A percentile compares a stretch with the other conserved stretches of the same genome.
phyloP scores from a whole-genome alignment of 2,888 invertebrate species.

The Drosophila putrida region DNA sequence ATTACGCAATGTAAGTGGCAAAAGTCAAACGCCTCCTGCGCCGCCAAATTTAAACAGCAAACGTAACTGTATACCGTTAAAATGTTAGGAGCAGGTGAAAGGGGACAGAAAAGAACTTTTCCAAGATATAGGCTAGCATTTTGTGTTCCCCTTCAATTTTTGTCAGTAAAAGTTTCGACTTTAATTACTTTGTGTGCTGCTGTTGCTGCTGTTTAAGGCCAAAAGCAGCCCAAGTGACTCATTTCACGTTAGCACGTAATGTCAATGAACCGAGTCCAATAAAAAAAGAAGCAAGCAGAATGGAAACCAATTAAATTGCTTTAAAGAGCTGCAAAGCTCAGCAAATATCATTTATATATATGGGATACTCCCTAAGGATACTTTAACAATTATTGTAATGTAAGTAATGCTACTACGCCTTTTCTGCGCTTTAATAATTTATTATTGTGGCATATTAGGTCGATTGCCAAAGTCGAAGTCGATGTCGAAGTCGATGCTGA shows the following conservation, averaged over 20 bases:
- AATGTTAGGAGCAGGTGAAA: not conserved
- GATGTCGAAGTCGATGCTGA: constrained; percentile 8
- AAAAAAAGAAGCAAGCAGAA: constrained; percentile 37
- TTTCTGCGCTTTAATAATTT: constrained; percentile 50
- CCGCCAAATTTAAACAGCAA: constrained; percentile 34
- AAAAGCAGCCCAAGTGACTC: constrained; percentile 34
- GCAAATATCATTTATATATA: constrained; percentile 10
- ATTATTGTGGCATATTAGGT: constrained; percentile 35
- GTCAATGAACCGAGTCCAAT: constrained; percentile 52
- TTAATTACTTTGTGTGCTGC: constrained; percentile 20
- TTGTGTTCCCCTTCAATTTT: not conserved
- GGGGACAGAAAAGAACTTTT: not conserved
- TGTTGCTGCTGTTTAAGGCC: constrained; percentile 1
- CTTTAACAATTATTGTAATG: constrained; percentile 50
- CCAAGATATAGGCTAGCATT: constrained; percentile 9
- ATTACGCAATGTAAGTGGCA: constrained; percentile 59
- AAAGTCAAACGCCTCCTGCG: constrained; percentile 34
- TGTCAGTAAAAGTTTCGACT: constrained; percentile 9
- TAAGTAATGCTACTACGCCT: constrained; percentile 25
- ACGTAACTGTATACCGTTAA: constrained; percentile 1
- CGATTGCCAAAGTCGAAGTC: constrained; percentile 7
- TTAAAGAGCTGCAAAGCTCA: constrained; percentile 60
- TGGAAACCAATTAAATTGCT: constrained; percentile 67
- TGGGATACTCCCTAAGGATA: constrained; percentile 31
- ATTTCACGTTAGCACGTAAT: constrained; percentile 61